phyloP scores from a whole-genome alignment of 2,888 invertebrate genomes.

The Cryptophagus acutangulus region DNA sequence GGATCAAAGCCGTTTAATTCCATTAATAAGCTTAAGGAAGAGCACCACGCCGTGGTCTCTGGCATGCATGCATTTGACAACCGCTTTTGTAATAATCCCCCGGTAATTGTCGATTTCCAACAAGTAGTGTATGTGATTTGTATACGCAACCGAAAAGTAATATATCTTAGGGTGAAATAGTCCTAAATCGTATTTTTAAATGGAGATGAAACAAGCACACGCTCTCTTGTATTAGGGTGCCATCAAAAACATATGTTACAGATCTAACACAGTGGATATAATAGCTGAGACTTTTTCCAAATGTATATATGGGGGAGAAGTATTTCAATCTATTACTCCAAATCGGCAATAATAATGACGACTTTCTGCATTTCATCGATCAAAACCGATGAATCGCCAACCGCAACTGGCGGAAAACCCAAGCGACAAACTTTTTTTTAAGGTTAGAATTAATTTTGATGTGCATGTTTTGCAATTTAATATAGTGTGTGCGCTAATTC shows the following conservation, averaged over 20 bases:
- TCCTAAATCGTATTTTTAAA: constrained; percentile 27
- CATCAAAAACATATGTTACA: constrained; percentile 49
- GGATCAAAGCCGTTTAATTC: too few species aligned
- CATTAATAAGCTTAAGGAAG: too few species aligned
- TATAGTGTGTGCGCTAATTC: too few species aligned
- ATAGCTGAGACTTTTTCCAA: constrained; percentile 20
- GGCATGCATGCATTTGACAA: too few species aligned
- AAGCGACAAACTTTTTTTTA: too few species aligned
- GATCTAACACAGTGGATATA: constrained; percentile 47
- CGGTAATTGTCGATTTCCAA: constrained; percentile 25
- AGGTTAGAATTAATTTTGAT: too few species aligned
- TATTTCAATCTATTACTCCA: constrained; percentile 31
- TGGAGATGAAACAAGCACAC: constrained; percentile 38
- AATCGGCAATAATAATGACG: too few species aligned
- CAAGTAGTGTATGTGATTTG: constrained; percentile 24
- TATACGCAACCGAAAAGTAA: constrained; percentile 14
- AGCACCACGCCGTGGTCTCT: too few species aligned
- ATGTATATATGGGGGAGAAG: constrained; percentile 4
- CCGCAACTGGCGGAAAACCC: too few species aligned
- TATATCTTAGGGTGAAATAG: constrained; percentile 3
- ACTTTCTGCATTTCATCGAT: constrained; percentile 41
- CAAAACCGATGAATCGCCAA: constrained; percentile 28
- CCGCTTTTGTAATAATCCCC: too few species aligned
- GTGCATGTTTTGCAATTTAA: too few species aligned
- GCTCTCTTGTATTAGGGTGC: constrained; percentile 43